A percentile compares a stretch with the other conserved stretches of the same genome.
These are phyloP conservation scores for Ciona savignyi DNA, from an alignment of 23 tunicate genomes.

Conservation along the genomic window DNA sequence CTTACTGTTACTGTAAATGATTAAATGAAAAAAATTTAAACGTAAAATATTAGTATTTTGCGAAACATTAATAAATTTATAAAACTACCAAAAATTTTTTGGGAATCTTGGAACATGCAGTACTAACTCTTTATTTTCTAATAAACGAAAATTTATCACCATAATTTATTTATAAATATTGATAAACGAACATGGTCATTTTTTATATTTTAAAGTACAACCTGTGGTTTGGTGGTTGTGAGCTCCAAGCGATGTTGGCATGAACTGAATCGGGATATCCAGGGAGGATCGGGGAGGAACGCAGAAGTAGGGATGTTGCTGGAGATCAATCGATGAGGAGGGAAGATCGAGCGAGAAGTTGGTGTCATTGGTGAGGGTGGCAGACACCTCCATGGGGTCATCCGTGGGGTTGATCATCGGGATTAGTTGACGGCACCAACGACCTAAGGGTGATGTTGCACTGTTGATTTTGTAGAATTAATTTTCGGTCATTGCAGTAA, in stretches of 20 bases:
- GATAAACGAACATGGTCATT: no score
- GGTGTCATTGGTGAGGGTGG: slow-evolving; percentile 23
- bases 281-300: slow-evolving; percentile 51
- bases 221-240: slow-evolving; percentile 73
- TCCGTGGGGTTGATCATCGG: slow-evolving; percentile 55
- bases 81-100: no score
- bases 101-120: no score
- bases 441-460: slow-evolving; percentile 25
- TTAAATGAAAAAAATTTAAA: no score
- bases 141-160: no score
- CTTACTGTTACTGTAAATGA: no score
- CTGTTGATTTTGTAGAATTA: no score
- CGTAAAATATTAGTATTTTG: no score
- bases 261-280: slow-evolving; percentile 66
- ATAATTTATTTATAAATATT: no score
- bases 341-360: slow-evolving; percentile 73
- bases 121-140: no score
- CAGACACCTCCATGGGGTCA: slow-evolving; percentile 57
- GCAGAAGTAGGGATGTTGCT: slow-evolving; percentile 12
- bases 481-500: no score
- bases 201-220: background rate
- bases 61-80: no score
- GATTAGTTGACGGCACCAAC: slow-evolving; percentile 74
- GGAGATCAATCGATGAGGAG: background rate
- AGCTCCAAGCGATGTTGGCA: slow-evolving; percentile 64